These are phyloP conservation scores for Mycetomoellerius zeteki DNA, from an alignment of 1,140 invertebrate species.

Conservation along the genomic window DNA sequence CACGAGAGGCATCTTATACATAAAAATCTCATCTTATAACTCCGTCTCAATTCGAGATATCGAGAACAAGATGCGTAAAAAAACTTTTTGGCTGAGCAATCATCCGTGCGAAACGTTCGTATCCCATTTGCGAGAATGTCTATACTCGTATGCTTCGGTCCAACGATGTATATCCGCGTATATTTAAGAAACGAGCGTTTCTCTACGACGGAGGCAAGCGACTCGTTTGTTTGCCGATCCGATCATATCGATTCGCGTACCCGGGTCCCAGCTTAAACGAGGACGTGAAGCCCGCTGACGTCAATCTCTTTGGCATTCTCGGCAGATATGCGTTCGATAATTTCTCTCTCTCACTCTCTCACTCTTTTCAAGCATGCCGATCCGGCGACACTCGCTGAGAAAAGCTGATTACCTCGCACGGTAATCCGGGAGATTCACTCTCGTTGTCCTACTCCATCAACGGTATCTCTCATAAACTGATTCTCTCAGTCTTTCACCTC, in stretches of 20 bases:
- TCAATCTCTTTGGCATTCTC: constrained; percentile 66
- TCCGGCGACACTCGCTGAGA: constrained; percentile 45
- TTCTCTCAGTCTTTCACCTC: constrained; percentile 3
- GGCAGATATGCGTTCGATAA: constrained; percentile 64
- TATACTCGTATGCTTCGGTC: background rate
- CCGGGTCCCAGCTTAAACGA: constrained; percentile 62
- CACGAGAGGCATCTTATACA: background rate
- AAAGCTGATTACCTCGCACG: constrained; percentile 77
- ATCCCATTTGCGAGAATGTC: background rate
- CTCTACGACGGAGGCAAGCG: constrained; percentile 8
- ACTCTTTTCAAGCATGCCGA: background rate
- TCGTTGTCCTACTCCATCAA: constrained; percentile 66
- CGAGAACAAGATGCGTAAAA: background rate
- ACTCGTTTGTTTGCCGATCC: constrained; percentile 58
- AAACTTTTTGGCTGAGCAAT: background rate
- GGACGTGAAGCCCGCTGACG: constrained; percentile 49
- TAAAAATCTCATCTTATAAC: background rate
- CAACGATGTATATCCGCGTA: background rate
- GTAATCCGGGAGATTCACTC: constrained; percentile 69
- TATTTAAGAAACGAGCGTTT: constrained; percentile 14
- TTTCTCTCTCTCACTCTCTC: constrained; percentile 47
- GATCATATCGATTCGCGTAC: constrained; percentile 59
- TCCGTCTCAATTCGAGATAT: background rate
- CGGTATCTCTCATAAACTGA: background rate
- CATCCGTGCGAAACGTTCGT: background rate